Base-by-base conservation (phyloP, 2,888 invertebrate species). In the Protophormia terraenovae region DNA sequence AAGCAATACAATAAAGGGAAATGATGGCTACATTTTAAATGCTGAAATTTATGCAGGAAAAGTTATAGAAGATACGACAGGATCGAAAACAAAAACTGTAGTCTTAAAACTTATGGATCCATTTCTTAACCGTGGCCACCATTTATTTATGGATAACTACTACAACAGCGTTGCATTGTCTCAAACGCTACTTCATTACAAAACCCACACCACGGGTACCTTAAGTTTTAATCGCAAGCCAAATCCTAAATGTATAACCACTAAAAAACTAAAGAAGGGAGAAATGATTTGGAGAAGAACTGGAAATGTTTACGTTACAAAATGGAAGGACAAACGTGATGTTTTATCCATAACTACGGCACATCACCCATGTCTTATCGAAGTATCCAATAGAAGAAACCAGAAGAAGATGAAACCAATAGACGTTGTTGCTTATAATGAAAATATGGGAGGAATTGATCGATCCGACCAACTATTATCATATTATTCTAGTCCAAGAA, bases 361-460 rank as follows among this genome's bases (percentile, higher is more conserved):
- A 47, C 45, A 47, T 19, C 45, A 79, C 10, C 79, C 79, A 53
- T 27, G 64, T 41, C 50, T 79, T 50, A 72, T 64, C 35, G 62
- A 79, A 71, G 53, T 53, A 32, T 62, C 62, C 14, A 71, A 79
- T 60, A 58, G 62, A 50, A 47, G 60, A 69, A 16, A 60, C n/a
- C 35, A 47, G 32, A 60, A 69, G 60, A 78, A 78, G 60, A 69
- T 60, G 50, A 78, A 78, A 69, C 78, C 69, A 78, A 50, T 78
- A 69, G 78, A 78, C 47, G 35, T 60, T 50, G 60, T 24, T 47
- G 69, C 67, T 50, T 69, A 69, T 47, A 78, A 69, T 69, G 50
- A 50, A 16, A 69, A 78, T 62, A 78, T 71, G 60, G 67, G 19
- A 78, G 69, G 69, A 50, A 38, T 69, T 38, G 78, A 69, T 50